Percentiles rank a stretch among this genome's conserved stretches.
Conservation (phyloP, 2,888 invertebrate genomes). For the Nomada goodeniana region DNA sequence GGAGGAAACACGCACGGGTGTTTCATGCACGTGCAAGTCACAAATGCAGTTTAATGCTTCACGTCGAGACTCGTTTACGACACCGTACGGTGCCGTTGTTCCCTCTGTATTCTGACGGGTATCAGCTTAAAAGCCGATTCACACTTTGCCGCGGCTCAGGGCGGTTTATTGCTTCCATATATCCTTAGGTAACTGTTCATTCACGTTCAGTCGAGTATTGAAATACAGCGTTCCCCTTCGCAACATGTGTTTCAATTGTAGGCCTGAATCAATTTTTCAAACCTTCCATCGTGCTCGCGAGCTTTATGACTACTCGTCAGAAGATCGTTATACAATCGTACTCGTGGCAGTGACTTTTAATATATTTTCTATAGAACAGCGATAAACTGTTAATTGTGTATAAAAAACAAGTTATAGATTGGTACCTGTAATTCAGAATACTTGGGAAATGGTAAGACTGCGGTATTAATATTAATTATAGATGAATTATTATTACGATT, state of each 20-base stretch:
- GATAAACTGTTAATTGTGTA: no score
- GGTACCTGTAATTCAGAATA: no score
- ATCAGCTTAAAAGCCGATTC: slow-evolving; percentile 67
- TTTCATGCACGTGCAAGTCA: slow-evolving; percentile 35
- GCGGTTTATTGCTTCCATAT: slow-evolving; percentile 59
- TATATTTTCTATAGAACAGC: background rate
- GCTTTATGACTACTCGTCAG: slow-evolving; percentile 10
- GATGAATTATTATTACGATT: no score
- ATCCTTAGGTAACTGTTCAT: slow-evolving; percentile 58
- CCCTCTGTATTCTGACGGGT: slow-evolving; percentile 54
- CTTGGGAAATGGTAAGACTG: no score
- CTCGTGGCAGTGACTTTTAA: background rate
- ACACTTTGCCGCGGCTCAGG: slow-evolving; percentile 47
- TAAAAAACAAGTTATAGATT: no score
- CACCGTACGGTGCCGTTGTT: slow-evolving; percentile 54
- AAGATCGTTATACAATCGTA: background rate
- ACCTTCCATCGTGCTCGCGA: slow-evolving; percentile 18
- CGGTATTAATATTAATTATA: no score
- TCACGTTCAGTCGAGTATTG: slow-evolving; percentile 41
- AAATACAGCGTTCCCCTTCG: slow-evolving; percentile 35
- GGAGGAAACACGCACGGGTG: slow-evolving; percentile 50
- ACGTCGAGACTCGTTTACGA: slow-evolving; percentile 67
- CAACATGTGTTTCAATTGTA: slow-evolving; percentile 54
- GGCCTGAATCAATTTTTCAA: slow-evolving; percentile 48
- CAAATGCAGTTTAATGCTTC: slow-evolving; percentile 53